A percentile compares a stretch with the other conserved stretches of the same genome.
phyloP scores from a whole-genome alignment of 1,140 invertebrate species.

The Drosophila cardini region DNA sequence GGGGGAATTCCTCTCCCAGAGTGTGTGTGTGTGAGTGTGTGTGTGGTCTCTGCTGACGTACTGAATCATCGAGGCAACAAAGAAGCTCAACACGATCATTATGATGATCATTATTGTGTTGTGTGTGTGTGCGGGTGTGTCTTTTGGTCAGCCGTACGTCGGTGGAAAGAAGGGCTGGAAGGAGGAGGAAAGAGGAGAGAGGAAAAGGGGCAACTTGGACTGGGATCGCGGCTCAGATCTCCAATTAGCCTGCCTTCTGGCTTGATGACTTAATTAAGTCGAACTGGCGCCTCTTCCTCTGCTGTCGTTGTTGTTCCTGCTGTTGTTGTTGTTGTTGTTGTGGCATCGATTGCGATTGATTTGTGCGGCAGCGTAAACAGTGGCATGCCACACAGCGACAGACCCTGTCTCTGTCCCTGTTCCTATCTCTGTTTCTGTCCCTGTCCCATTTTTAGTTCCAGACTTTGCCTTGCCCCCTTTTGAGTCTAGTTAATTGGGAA shows the following conservation, averaged over 20 bases:
- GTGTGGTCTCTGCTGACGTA: constrained; percentile 76
- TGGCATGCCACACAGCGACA: constrained; percentile 9
- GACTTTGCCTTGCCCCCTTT: not conserved
- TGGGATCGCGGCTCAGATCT: constrained; percentile 82
- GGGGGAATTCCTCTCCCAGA: constrained; percentile 68
- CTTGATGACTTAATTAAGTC: constrained; percentile 85
- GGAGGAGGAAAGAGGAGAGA: not conserved
- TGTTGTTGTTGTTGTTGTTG: constrained; percentile 11
- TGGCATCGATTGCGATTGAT: constrained; percentile 68
- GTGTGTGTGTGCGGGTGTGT: constrained; percentile 77
- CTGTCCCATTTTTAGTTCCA: too few species aligned
- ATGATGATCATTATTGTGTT: constrained; percentile 53
- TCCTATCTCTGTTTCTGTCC: too few species aligned
- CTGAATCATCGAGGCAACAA: constrained; percentile 64
- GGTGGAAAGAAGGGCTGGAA: constrained; percentile 17
- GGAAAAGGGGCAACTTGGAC: constrained; percentile 21
- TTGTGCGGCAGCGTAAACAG: constrained; percentile 52
- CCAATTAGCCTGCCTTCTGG: constrained; percentile 85
- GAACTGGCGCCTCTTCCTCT: constrained; percentile 62
- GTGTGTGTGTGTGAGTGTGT: constrained; percentile 29
- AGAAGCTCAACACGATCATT: not conserved
- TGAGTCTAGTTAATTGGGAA: constrained; percentile 39
- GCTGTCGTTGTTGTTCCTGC: constrained; percentile 7
- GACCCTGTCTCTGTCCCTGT: too few species aligned
- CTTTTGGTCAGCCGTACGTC: constrained; percentile 77